phyloP scores from a whole-genome alignment of 2,888 invertebrate species.

The Lycia hirtaria region DNA sequence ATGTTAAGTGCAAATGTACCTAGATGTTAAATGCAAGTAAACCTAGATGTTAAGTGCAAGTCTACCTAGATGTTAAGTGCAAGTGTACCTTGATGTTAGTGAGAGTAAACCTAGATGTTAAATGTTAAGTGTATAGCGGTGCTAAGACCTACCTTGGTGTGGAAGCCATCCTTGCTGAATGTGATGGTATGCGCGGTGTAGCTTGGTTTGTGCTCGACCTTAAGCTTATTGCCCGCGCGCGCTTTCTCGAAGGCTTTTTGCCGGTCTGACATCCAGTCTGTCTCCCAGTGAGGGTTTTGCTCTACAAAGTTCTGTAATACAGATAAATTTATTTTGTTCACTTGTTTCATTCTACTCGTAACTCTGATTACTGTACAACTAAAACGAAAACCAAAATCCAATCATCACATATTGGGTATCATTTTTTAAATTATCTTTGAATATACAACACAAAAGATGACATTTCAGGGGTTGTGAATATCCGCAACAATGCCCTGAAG shows the following conservation, averaged over 20 bases:
- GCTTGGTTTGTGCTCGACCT: slow-evolving; percentile 51
- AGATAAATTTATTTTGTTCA: not conserved
- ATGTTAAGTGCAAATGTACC: too few species aligned
- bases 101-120: too few species aligned
- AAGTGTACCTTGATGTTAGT: not conserved
- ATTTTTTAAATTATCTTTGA: too few species aligned
- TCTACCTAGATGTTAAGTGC: too few species aligned
- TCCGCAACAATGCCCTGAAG: too few species aligned
- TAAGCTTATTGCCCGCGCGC: slow-evolving; percentile 58
- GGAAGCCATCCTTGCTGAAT: slow-evolving; percentile 79
- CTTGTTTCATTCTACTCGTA: too few species aligned
- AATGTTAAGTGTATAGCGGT: too few species aligned
- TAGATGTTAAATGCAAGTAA: too few species aligned
- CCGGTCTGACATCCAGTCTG: slow-evolving; percentile 93
- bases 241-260: slow-evolving; percentile 88
- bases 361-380: too few species aligned
- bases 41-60: too few species aligned
- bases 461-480: too few species aligned
- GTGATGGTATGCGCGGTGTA: slow-evolving; percentile 80
- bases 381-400: not conserved
- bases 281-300: slow-evolving; percentile 95
- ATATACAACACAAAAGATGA: too few species aligned
- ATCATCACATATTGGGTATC: not conserved
- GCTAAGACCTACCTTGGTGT: slow-evolving; percentile 56
- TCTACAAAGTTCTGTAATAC: slow-evolving; percentile 89